Percentiles rank a stretch among this genome's conserved stretches.
Evolutionary conservation across 2,113 vertebrate genomes (phyloP).

Genomic region (Aegotheles bennettii): DNA sequence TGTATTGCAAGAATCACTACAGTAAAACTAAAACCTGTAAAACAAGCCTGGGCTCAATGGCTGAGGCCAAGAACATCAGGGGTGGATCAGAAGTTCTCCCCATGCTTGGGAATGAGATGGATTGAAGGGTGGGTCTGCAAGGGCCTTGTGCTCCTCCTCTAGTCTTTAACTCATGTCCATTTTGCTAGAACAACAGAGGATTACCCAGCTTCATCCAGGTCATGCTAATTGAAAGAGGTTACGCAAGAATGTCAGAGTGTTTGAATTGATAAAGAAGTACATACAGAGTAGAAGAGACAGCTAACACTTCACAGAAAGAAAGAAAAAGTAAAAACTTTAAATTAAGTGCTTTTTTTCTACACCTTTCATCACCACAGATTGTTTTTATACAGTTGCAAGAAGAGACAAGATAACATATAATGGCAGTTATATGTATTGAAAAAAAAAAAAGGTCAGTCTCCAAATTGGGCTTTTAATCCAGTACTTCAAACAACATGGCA

Average conservation of each 20-base stretch:
- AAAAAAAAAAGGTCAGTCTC: neutral
- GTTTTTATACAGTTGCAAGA: neutral
- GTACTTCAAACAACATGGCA: neutral
- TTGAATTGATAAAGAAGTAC: neutral
- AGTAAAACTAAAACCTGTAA: neutral
- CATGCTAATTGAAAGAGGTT: neutral
- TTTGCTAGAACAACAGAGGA: neutral
- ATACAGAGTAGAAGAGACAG: neutral
- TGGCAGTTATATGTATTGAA: neutral
- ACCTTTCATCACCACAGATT: neutral
- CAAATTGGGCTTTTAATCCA: neutral
- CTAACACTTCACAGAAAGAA: neutral
- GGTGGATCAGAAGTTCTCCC: neutral
- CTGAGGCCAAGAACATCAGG: neutral
- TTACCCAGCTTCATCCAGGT: neutral
- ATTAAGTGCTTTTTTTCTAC: neutral
- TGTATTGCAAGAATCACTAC: neutral
- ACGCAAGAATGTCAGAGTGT: neutral
- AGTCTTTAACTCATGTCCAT: neutral
- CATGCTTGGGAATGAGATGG: rapidly evolving
- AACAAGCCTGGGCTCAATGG: neutral
- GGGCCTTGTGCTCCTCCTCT: neutral
- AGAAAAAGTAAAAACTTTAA: neutral
- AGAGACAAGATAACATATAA: neutral
- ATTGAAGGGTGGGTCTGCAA: neutral